Evolutionary conservation across 2,797 vertebrate genomes (phyloP).

Genomic region (Hippocampus kuda): DNA sequence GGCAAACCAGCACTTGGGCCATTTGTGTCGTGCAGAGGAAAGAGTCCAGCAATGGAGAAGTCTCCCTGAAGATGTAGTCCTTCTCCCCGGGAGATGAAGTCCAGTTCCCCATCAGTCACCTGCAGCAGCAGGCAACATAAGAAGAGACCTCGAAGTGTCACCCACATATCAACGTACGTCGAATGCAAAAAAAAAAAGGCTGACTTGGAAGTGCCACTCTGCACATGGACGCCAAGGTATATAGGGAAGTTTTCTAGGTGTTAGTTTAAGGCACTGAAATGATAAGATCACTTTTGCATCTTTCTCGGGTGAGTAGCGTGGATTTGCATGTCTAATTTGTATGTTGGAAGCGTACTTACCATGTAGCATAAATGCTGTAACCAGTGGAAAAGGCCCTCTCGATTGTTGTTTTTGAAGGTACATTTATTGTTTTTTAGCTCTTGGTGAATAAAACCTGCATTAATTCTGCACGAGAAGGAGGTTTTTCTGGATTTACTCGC

Average conservation of each 20-base stretch:
- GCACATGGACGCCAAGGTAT: slow-evolving; percentile 6
- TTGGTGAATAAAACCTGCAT: slow-evolving; percentile 3
- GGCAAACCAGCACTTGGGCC: slow-evolving; percentile 27
- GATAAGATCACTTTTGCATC: slow-evolving; percentile 46
- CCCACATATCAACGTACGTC: not conserved
- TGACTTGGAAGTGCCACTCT: slow-evolving; percentile 5
- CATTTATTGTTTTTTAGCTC: not conserved
- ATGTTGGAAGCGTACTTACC: slow-evolving; percentile 30
- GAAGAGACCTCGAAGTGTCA: slow-evolving; percentile 25
- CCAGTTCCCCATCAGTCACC: slow-evolving; percentile 24
- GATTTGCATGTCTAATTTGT: slow-evolving; percentile 56
- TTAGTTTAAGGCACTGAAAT: not conserved
- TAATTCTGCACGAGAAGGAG: not conserved
- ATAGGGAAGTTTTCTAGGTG: slow-evolving; percentile 11
- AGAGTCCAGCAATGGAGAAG: slow-evolving; percentile 69
- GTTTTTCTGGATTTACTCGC: not conserved
- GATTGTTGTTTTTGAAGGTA: not conserved
- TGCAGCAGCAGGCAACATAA: slow-evolving; percentile 33
- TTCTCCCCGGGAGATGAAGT: slow-evolving; percentile 29
- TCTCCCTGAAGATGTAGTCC: slow-evolving; percentile 64
- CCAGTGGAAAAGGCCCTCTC: slow-evolving; percentile 10
- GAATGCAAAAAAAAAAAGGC: not conserved
- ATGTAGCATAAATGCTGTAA: slow-evolving; percentile 31
- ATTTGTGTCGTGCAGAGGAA: slow-evolving; percentile 62
- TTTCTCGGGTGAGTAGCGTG: slow-evolving; percentile 19